Evolutionary conservation across 2,888 invertebrate genomes (phyloP).

Genomic region (Apodemia zela): DNA sequence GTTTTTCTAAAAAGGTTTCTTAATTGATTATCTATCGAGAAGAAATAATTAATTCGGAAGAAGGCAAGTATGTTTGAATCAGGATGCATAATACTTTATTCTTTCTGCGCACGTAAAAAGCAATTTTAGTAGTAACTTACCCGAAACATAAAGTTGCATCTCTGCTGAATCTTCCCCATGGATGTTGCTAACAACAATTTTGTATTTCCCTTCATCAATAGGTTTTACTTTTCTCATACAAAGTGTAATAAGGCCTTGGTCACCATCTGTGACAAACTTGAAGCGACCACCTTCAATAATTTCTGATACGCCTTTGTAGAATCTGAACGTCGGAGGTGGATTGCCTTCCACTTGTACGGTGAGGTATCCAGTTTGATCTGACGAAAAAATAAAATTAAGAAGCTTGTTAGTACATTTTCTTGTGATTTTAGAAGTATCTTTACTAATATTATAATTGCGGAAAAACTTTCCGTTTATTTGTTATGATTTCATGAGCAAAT

Average conservation of each 20-base stretch:
- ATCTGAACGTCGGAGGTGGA: constrained; percentile 96
- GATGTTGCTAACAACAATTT: constrained; percentile 93
- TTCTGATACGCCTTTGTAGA: constrained; percentile 96
- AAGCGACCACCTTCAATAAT: constrained; percentile 97
- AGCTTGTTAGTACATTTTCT: background rate
- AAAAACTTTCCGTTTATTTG: background rate
- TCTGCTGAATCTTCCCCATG: constrained; percentile 98
- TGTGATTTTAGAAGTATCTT: too few species aligned
- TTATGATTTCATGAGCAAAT: background rate
- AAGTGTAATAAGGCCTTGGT: constrained; percentile 93
- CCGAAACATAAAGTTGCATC: constrained; percentile 97
- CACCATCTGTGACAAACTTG: constrained; percentile 96
- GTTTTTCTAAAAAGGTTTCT: too few species aligned
- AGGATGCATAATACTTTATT: too few species aligned
- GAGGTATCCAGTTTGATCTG: constrained; percentile 95
- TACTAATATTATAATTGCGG: too few species aligned
- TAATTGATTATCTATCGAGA: too few species aligned
- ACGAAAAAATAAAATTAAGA: constrained; percentile 18
- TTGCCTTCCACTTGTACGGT: constrained; percentile 96
- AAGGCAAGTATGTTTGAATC: too few species aligned
- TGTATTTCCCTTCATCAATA: constrained; percentile 98
- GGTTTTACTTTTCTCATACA: constrained; percentile 98
- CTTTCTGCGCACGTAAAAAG: too few species aligned
- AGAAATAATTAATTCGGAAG: too few species aligned
- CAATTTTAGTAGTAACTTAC: constrained; percentile 72